Evolutionary conservation across 2,888 invertebrate genomes (phyloP).

Genomic region (Phymatocera aterrima): DNA sequence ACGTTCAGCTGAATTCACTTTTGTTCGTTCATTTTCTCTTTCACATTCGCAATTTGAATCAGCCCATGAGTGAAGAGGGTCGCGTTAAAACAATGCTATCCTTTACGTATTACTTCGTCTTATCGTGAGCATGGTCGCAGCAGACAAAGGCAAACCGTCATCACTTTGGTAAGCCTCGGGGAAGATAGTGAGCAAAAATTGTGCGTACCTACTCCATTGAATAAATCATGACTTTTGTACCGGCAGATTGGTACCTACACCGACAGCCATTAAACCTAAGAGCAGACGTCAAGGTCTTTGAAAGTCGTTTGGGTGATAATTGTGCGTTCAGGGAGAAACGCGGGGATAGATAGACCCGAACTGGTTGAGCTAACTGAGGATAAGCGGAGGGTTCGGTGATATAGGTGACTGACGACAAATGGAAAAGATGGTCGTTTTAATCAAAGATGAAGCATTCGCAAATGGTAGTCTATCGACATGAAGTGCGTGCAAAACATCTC

Average conservation of each 20-base stretch:
- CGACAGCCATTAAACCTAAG: not conserved
- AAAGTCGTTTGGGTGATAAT: conserved; percentile 30
- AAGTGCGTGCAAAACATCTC: not conserved
- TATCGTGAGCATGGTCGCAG: not conserved
- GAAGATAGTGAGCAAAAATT: conserved; percentile 16
- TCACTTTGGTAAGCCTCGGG: conserved; percentile 8
- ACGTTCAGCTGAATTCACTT: not conserved
- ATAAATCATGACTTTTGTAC: conserved; percentile 24
- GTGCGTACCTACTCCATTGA: not conserved
- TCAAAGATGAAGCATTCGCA: conserved; percentile 2
- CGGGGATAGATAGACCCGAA: not conserved
- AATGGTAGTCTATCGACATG: conserved; percentile 1
- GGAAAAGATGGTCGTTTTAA: conserved; percentile 1
- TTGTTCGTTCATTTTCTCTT: not conserved
- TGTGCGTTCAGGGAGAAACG: conserved; percentile 10
- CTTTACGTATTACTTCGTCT: not conserved
- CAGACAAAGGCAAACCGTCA: conserved; percentile 30
- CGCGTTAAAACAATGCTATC: conserved; percentile 14
- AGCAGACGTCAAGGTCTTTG: conserved; percentile 12
- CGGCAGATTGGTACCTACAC: conserved; percentile 3
- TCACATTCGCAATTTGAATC: not conserved
- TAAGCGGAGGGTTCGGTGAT: not conserved
- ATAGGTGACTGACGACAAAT: conserved; percentile 3
- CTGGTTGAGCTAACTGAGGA: not conserved
- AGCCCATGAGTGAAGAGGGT: not conserved